These are phyloP conservation scores for Rhagium mordax DNA, from an alignment of 2,888 invertebrate species.

Conservation along the genomic window DNA sequence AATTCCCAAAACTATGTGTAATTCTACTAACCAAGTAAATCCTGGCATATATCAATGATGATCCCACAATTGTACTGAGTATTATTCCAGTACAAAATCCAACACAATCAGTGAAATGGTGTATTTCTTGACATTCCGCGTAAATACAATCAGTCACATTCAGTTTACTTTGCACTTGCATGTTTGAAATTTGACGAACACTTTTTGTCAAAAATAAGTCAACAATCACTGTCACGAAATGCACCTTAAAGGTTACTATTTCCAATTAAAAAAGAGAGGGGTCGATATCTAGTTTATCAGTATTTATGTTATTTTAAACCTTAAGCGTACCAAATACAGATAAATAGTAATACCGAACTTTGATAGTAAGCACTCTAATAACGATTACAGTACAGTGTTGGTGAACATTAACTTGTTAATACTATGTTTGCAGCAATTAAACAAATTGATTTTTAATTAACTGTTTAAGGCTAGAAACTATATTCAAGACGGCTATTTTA, in stretches of 20 bases:
- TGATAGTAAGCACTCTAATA: background rate
- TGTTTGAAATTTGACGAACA: background rate
- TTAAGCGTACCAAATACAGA: background rate
- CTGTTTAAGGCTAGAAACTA: background rate
- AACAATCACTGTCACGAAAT: background rate
- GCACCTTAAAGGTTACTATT: background rate
- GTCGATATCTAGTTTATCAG: background rate
- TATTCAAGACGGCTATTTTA: background rate
- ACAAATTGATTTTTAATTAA: background rate
- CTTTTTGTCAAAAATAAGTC: background rate
- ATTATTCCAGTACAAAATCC: conserved; percentile 21
- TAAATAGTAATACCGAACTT: background rate
- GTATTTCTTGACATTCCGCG: conserved; percentile 13
- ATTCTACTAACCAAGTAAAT: conserved; percentile 30
- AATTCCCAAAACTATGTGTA: too few species aligned
- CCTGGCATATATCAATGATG: conserved; percentile 31
- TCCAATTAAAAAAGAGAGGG: background rate
- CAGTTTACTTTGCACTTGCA: conserved; percentile 29
- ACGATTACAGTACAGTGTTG: background rate
- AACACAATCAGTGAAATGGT: conserved; percentile 23
- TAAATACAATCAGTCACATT: background rate
- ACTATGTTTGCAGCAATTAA: background rate
- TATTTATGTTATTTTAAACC: background rate
- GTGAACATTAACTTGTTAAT: background rate
- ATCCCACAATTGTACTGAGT: background rate